Evolutionary conservation across 2,113 vertebrate species (phyloP), one percentile per base, ranked within the genome.

Genomic region (Peromyscus maniculatus): DNA sequence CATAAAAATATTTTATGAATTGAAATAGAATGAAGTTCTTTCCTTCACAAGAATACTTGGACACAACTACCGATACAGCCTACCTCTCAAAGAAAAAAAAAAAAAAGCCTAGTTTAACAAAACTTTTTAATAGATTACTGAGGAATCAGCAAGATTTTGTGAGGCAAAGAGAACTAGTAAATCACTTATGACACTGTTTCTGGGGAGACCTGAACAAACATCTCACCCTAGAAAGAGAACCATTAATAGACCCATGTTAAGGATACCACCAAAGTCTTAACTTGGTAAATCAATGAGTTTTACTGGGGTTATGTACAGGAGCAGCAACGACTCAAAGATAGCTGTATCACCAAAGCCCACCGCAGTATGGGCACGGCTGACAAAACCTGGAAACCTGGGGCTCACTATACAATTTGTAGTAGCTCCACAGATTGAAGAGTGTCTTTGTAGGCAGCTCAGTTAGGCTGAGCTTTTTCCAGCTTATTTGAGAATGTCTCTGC

Each of bases 51-150:
- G 67, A 96, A 89, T 93, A 89, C 13, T 82, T 74, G 31, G 91
- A 28, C n/a, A 89, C n/a, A 94, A 69, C 15, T n/a, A 69, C n/a
- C 16, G 82, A 69, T 89, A 95, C 0, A 89, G 16, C 22, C 52
- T 96, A 93, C 39, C 33, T 87, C n/a, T 39, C 22, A 94, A 89
- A 64, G 21, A 94, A 88, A 88, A 11, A 52, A 90, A 90, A 83
- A 82, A 87, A 71, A 87, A 74, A 71, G n/a, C 21, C 88, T 92
- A 71, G 92, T 74, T 93, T 87, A 94, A 71, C 28, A 95, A 93
- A 26, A 87, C 72, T 83, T 88, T 78, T 52, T 75, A 93, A 91
- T 15, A 87, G 39, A 83, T 69, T 11, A 28, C 52, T 94, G 55
- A 97, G 36, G 55, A 95, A 66, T 86, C 21, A 22, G 39, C 49